Conservation (phyloP, 2,113 vertebrate genomes). For the Amia ocellicauda region DNA sequence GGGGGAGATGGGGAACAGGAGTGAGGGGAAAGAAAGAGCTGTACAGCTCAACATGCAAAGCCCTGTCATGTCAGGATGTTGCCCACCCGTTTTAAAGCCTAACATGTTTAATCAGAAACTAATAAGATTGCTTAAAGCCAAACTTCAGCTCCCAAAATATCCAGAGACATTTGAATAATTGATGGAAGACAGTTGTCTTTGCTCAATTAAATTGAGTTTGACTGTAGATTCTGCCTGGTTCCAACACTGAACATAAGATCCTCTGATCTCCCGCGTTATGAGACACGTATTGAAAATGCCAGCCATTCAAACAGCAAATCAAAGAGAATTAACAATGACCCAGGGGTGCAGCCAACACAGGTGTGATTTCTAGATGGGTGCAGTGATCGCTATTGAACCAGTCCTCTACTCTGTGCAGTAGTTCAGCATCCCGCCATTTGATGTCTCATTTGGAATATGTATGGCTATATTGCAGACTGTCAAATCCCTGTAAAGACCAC, state of each 20-base stretch:
- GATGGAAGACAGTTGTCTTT: neutral
- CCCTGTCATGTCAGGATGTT: no score
- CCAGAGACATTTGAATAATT: neutral
- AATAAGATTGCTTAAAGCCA: no score
- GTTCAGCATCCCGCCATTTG: neutral
- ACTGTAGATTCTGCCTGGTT: neutral
- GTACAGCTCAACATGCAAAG: no score
- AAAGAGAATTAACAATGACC: conserved; percentile 9
- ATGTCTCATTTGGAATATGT: neutral
- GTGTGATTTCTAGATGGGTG: neutral
- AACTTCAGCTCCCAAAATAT: no score
- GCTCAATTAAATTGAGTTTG: conserved; percentile 1
- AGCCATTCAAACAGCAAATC: neutral
- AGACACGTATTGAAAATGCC: neutral
- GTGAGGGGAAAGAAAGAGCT: no score
- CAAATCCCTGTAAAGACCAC: neutral
- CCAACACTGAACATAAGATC: neutral
- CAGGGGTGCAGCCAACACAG: neutral
- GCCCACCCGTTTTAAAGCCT: no score
- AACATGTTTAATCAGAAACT: no score
- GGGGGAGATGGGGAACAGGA: no score
- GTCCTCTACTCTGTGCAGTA: neutral
- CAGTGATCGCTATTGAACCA: neutral
- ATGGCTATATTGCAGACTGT: neutral
- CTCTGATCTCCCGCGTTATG: neutral